A percentile compares a stretch with the other conserved stretches of the same genome.
Evolutionary conservation across 2,888 invertebrate species (phyloP).

Genomic region (Flexamia atlantica): DNA sequence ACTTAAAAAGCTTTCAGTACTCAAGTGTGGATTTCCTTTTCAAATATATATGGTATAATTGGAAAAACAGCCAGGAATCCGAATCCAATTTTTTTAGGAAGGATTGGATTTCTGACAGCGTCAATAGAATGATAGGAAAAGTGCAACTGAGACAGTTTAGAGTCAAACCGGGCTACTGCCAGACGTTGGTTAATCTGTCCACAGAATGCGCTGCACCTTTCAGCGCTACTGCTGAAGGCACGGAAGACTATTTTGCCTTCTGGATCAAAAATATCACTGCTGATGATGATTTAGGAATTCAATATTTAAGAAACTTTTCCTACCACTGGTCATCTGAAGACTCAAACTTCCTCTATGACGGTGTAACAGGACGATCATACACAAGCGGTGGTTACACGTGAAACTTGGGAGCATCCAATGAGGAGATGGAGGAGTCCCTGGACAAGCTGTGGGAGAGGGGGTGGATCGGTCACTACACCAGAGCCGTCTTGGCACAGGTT

Average conservation of each 20-base stretch:
- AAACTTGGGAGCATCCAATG: background rate
- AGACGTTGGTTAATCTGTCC: background rate
- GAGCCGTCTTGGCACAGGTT: background rate
- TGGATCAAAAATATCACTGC: background rate
- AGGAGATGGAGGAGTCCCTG: background rate
- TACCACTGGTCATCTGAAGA: background rate
- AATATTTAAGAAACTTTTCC: background rate
- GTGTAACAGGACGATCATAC: background rate
- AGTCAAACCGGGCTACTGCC: background rate
- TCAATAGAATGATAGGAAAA: background rate
- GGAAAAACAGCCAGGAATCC: background rate
- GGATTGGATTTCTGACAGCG: background rate
- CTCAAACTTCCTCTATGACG: background rate
- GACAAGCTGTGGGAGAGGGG: background rate
- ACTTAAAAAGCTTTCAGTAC: background rate
- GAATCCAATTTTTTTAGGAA: background rate
- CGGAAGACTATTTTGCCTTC: background rate
- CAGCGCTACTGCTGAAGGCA: background rate
- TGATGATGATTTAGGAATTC: background rate
- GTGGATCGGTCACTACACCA: constrained; percentile 2
- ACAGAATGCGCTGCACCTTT: background rate
- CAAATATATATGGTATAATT: background rate
- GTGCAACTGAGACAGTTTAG: background rate
- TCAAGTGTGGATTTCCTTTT: background rate
- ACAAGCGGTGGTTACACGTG: background rate